Evolutionary conservation across 2,113 vertebrate species (phyloP).

Genomic region (Onychorhynchus coronatus): DNA sequence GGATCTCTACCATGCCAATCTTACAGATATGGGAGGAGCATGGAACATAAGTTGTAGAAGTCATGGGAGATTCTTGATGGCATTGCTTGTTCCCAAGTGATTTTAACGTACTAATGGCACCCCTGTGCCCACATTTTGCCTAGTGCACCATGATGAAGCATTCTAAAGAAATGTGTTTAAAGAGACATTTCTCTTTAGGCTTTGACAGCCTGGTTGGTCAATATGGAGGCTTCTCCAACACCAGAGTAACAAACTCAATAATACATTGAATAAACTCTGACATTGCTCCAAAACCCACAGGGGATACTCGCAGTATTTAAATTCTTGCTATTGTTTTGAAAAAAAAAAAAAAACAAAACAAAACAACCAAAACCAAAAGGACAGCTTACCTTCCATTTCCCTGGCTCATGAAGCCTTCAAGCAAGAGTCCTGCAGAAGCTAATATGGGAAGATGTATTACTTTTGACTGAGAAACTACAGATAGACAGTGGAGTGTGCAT

Average conservation of each 20-base stretch:
- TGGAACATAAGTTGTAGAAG: not conserved
- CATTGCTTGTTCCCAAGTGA: not conserved
- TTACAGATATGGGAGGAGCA: not conserved
- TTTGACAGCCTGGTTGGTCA: not conserved
- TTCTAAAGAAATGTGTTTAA: not conserved
- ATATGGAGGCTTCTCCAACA: fast-evolving
- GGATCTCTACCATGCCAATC: not conserved
- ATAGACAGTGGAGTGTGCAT: not conserved
- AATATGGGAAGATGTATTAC: not conserved
- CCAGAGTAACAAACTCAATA: not conserved
- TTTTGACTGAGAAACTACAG: not conserved
- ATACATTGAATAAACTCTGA: not conserved
- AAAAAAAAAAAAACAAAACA: too few species aligned
- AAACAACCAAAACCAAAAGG: not conserved
- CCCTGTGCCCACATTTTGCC: not conserved
- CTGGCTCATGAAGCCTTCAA: not conserved
- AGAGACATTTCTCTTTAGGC: not conserved
- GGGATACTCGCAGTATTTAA: not conserved
- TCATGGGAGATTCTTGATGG: not conserved
- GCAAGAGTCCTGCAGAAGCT: not conserved
- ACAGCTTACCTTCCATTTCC: not conserved
- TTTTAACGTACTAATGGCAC: not conserved
- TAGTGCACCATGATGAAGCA: not conserved
- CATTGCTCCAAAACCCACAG: not conserved
- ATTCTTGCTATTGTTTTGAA: not conserved